Conservation (phyloP, 2,113 vertebrate species). For the Acinonyx jubatus region DNA sequence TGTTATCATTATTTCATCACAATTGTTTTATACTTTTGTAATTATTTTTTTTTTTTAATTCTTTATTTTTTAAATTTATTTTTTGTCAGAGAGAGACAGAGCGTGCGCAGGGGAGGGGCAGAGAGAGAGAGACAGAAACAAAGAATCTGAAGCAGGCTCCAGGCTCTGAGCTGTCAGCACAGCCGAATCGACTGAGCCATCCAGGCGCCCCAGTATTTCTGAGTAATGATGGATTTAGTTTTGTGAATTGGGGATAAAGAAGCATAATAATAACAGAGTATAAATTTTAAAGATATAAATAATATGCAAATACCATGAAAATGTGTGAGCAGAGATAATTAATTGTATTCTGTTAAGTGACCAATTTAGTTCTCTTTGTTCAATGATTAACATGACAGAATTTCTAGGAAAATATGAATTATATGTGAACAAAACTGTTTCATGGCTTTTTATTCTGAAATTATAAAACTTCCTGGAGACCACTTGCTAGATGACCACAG, state of each 20-base stretch:
- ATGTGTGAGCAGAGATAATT: slow-evolving; percentile 22
- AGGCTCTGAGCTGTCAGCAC: no score
- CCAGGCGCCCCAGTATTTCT: background rate
- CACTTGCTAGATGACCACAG: background rate
- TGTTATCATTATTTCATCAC: background rate
- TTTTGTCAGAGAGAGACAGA: no score
- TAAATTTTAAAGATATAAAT: slow-evolving; percentile 12
- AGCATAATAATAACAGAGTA: background rate
- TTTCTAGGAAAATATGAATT: slow-evolving; percentile 40
- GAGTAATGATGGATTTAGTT: slow-evolving; percentile 45
- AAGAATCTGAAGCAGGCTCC: no score
- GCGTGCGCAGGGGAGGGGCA: no score
- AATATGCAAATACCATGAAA: background rate
- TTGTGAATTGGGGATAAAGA: slow-evolving; percentile 33
- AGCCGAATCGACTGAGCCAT: no score
- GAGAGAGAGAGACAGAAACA: no score
- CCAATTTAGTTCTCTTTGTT: background rate
- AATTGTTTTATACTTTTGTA: slow-evolving; percentile 27
- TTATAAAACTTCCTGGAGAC: background rate
- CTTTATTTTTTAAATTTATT: no score
- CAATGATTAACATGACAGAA: slow-evolving; percentile 11
- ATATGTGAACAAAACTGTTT: background rate
- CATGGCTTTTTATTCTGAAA: slow-evolving; percentile 30
- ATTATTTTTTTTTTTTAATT: background rate
- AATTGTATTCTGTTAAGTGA: background rate